Percentiles rank a stretch among this genome's conserved stretches.
These are phyloP conservation scores for Cerastoderma edule DNA, from an alignment of 2,888 invertebrate genomes.

Conservation along the genomic window DNA sequence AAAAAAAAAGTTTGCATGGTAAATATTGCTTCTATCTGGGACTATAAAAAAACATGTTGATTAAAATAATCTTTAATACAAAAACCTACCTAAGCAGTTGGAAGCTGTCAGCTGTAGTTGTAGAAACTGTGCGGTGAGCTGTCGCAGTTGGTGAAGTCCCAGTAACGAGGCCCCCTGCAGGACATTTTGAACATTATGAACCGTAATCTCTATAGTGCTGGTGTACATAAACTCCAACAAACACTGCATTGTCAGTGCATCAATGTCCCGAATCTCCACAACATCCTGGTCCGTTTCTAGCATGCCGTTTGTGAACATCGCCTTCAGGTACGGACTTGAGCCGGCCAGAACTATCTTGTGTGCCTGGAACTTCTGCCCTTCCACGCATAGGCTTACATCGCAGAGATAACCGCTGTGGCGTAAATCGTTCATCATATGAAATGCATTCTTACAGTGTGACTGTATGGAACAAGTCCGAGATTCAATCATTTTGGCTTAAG, in stretches of 20 bases:
- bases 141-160: slow-evolving; percentile 75
- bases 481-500: slow-evolving; percentile 76
- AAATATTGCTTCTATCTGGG: too few species aligned
- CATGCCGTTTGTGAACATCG: slow-evolving; percentile 83
- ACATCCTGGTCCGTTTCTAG: slow-evolving; percentile 77
- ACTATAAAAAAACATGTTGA: too few species aligned
- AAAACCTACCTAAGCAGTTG: slow-evolving; percentile 80
- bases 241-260: slow-evolving; percentile 77
- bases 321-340: slow-evolving; percentile 81
- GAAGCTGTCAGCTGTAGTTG: slow-evolving; percentile 80
- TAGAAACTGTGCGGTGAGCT: slow-evolving; percentile 79
- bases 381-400: slow-evolving; percentile 79
- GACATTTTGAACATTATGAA: slow-evolving; percentile 80
- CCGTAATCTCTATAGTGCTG: slow-evolving; percentile 78
- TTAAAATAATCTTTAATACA: too few species aligned
- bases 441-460: slow-evolving; percentile 77
- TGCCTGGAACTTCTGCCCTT: slow-evolving; percentile 76
- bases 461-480: slow-evolving; percentile 77
- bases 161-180: slow-evolving; percentile 81
- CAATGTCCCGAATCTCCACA: slow-evolving; percentile 80
- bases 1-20: too few species aligned
- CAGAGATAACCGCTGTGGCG: slow-evolving; percentile 75
- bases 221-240: slow-evolving; percentile 82
- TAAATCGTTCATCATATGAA: slow-evolving; percentile 80
- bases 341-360: slow-evolving; percentile 81